Evolutionary conservation across 2,888 invertebrate genomes (phyloP), one percentile per base, ranked within the genome.

Genomic region (Thymelicus sylvestris): DNA sequence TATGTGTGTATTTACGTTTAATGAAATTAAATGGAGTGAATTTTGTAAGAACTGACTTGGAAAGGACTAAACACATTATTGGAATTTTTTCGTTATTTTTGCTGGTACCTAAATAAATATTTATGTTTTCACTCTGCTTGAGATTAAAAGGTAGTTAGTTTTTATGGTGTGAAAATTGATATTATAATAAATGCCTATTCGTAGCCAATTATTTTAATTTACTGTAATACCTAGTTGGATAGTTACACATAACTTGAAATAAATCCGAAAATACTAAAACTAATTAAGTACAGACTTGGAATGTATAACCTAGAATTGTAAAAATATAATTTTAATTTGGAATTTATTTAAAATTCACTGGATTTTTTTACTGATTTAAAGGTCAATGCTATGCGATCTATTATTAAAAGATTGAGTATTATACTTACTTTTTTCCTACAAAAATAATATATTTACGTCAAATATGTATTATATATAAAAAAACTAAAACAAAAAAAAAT

Each of bases 241-340:
- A 44, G 12, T 44, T 44, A 44, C 8, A 44, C 12, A 44, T 10
- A 44, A 44, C 15, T 24, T 70, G 39, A 57, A 73, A 64, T 57
- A 59, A 59, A 62, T 70, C 67, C 63, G 66, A 69, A 63, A 63
- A 72, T 47, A 69, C 76, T 81, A 73, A 76, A 41, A 71, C 81
- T 89, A 91, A 81, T 91, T 91, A 91, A 91, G 91, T 91, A 91
- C 91, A 86, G 84, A 80, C 76, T 78, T 84, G 87, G 87, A 90
- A 89, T 89, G 87, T 81, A 73, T 15, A 52, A 72, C 24, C 19
- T 67, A 72, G 52, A 67, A 72, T 66, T 64, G 15, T 57, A 61
- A 8, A 52, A 38, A 44, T 55, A 67, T 41, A 62, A 65, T 65
- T 52, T 67, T 10, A n/a, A 13, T 48, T 50, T 13, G n/a, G 12